Evolutionary conservation across 1,140 invertebrate genomes (phyloP).

Genomic region (Neocloeon triangulifer): DNA sequence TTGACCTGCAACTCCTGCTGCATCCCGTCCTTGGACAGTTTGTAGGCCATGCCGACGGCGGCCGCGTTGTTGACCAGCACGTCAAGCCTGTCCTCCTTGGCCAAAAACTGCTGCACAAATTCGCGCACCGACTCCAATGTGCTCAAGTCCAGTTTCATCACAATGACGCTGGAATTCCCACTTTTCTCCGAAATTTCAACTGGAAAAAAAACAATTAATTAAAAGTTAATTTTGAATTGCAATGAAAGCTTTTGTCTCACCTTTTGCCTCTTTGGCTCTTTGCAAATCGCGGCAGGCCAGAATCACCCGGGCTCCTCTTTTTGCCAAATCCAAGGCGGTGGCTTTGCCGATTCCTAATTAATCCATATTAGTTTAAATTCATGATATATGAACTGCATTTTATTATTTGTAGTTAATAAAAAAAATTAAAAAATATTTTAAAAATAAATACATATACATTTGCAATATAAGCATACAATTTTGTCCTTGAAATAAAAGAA

Average conservation of each 20-base stretch:
- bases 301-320: conserved; percentile 37
- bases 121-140: neutral
- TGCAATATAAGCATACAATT: no score
- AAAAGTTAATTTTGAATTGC: no score
- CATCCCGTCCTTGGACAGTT: conserved; percentile 18
- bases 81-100: conserved; percentile 16
- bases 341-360: conserved; percentile 36
- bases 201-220: conserved; percentile 9
- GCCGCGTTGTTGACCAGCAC: conserved; percentile 26
- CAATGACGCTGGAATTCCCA: conserved; percentile 2
- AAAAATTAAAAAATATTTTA: no score
- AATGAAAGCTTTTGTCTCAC: no score
- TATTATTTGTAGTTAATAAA: no score
- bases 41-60: conserved; percentile 3
- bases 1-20: conserved; percentile 19
- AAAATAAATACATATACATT: no score
- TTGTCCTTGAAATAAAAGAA: no score
- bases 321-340: conserved; percentile 38
- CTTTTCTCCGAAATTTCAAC: neutral
- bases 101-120: conserved; percentile 2
- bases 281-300: conserved; percentile 37
- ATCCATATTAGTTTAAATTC: no score
- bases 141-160: neutral
- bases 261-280: conserved; percentile 27
- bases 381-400: no score